phyloP scores from a whole-genome alignment of 2,113 vertebrate species.

The Ginglymostoma cirratum region DNA sequence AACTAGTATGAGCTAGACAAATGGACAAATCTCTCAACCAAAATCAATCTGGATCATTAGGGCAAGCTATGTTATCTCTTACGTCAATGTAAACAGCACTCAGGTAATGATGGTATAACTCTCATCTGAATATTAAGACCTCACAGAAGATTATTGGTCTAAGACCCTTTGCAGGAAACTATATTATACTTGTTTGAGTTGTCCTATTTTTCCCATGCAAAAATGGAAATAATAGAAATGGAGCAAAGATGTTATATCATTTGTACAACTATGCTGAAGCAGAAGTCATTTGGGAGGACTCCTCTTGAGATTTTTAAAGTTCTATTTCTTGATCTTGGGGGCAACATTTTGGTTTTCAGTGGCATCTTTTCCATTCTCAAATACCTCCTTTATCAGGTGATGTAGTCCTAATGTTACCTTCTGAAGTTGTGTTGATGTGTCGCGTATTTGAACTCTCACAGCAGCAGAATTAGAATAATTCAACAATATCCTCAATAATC shows the following conservation, averaged over 20 bases:
- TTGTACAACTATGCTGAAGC: neutral
- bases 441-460: no score
- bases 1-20: neutral
- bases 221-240: neutral
- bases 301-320: no score
- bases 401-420: no score
- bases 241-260: neutral
- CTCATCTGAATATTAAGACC: neutral
- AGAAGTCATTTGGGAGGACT: neutral
- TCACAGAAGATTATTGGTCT: neutral
- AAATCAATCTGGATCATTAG: neutral
- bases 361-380: no score
- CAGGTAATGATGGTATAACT: neutral
- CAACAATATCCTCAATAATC: no score
- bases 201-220: neutral
- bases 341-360: no score
- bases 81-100: neutral
- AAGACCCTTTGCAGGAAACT: neutral
- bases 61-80: neutral
- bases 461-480: no score
- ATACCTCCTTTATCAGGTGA: no score
- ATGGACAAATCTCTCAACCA: neutral
- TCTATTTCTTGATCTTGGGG: no score
- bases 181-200: neutral
- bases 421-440: no score